phyloP scores from a whole-genome alignment of 2,888 invertebrate genomes.

The Dryocosmus kuriphilus region DNA sequence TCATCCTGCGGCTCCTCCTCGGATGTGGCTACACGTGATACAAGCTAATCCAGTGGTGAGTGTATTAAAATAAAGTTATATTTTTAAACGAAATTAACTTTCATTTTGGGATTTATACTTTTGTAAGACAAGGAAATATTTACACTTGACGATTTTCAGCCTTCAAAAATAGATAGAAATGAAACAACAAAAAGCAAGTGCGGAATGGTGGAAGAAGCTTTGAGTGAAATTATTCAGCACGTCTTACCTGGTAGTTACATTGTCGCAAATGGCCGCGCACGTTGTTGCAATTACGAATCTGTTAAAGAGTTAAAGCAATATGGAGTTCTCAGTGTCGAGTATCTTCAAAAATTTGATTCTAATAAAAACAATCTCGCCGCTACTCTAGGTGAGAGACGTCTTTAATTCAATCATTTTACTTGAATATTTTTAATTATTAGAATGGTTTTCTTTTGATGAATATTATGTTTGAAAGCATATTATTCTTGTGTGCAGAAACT shows the following conservation, averaged over 20 bases:
- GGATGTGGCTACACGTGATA: slow-evolving; percentile 77
- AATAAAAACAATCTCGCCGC: slow-evolving; percentile 75
- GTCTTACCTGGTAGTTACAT: slow-evolving; percentile 76
- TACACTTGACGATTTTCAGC: slow-evolving; percentile 52
- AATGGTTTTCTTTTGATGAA: too few species aligned
- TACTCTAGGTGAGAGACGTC: slow-evolving; percentile 74
- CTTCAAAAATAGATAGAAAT: slow-evolving; percentile 62
- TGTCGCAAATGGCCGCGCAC: slow-evolving; percentile 74
- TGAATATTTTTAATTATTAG: too few species aligned
- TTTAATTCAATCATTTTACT: not conserved
- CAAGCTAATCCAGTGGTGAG: slow-evolving; percentile 68
- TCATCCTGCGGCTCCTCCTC: slow-evolving; percentile 73
- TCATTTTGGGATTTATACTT: not conserved
- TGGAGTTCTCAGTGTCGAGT: slow-evolving; percentile 76
- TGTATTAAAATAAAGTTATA: not conserved
- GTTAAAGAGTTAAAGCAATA: slow-evolving; percentile 72
- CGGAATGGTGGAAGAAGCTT: slow-evolving; percentile 74
- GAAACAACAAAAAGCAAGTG: slow-evolving; percentile 61
- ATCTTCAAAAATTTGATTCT: slow-evolving; percentile 75
- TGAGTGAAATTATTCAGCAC: slow-evolving; percentile 72
- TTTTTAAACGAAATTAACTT: not conserved
- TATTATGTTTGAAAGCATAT: slow-evolving; percentile 47
- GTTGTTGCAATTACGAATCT: slow-evolving; percentile 73
- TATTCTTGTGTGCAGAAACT: slow-evolving; percentile 78
- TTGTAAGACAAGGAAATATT: not conserved